phyloP scores from a whole-genome alignment of 2,797 vertebrate genomes.

The Peromyscus eremicus region DNA sequence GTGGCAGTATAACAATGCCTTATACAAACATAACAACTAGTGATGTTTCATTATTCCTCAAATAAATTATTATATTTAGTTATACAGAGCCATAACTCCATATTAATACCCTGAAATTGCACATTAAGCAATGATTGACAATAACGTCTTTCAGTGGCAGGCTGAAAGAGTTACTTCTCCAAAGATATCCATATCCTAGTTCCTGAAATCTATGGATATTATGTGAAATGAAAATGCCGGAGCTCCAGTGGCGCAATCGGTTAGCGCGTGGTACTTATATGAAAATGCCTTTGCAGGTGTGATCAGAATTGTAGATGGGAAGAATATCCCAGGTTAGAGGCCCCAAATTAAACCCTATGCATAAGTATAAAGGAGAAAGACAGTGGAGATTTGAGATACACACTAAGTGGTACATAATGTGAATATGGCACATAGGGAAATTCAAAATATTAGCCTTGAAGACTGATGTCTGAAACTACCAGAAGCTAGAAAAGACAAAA shows the following conservation, averaged over 20 bases:
- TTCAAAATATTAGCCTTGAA: constrained; percentile 32
- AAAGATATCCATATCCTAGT: background rate
- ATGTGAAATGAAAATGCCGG: background rate
- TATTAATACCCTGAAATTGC: background rate
- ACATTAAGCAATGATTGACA: background rate
- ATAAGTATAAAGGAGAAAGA: background rate
- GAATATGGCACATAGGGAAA: background rate
- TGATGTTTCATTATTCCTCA: constrained; percentile 51
- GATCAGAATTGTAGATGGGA: background rate
- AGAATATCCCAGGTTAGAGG: background rate
- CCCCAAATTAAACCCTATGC: background rate
- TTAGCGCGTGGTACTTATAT: too few relatives aligned
- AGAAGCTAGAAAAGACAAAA: background rate
- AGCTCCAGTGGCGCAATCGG: too few relatives aligned
- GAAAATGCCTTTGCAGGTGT: background rate
- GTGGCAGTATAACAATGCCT: background rate
- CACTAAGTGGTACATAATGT: background rate
- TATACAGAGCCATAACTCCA: background rate
- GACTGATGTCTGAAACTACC: background rate
- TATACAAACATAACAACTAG: background rate
- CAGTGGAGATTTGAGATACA: background rate
- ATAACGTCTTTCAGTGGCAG: background rate
- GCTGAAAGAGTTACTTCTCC: background rate
- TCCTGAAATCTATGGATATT: background rate
- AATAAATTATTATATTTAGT: constrained; percentile 7